These are phyloP conservation scores for Addax nasomaculatus DNA, from an alignment of 2,113 vertebrate genomes.

Conservation along the genomic window DNA sequence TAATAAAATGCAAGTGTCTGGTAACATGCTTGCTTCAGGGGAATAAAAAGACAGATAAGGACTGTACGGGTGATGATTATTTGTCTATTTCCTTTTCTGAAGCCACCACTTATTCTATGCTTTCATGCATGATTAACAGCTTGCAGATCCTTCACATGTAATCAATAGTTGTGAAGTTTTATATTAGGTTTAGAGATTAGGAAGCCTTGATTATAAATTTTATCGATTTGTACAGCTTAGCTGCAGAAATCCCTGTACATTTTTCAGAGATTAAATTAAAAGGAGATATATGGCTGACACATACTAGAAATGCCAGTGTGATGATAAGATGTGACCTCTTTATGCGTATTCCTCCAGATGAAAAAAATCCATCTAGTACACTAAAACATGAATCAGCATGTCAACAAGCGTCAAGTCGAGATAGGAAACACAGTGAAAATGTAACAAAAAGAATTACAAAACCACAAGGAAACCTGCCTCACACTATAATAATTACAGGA, in stretches of 20 bases:
- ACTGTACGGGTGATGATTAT: constrained; percentile 72
- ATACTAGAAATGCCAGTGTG: constrained; percentile 70
- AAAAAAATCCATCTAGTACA: constrained; percentile 64
- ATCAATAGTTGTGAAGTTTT: constrained; percentile 86
- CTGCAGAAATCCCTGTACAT: constrained; percentile 78
- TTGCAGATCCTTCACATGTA: constrained; percentile 80
- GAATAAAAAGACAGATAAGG: constrained; percentile 66
- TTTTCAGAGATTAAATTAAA: constrained; percentile 85
- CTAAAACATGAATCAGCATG: constrained; percentile 75
- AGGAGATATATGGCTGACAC: constrained; percentile 80
- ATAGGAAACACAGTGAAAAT: constrained; percentile 63
- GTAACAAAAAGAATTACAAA: constrained; percentile 66
- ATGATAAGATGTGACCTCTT: constrained; percentile 75
- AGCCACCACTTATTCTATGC: constrained; percentile 76
- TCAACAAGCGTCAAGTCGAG: constrained; percentile 68
- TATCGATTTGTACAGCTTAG: constrained; percentile 84
- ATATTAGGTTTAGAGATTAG: constrained; percentile 86
- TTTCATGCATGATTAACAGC: constrained; percentile 82
- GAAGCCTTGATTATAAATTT: constrained; percentile 87
- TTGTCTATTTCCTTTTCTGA: constrained; percentile 74
- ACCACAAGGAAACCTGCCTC: constrained; percentile 48
- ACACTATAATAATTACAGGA: constrained; percentile 56
- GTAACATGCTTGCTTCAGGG: constrained; percentile 32
- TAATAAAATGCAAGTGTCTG: constrained; percentile 57
- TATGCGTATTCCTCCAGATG: constrained; percentile 69